These are phyloP conservation scores for Glossosoma conforme DNA, from an alignment of 1,140 invertebrate species.

Conservation along the genomic window DNA sequence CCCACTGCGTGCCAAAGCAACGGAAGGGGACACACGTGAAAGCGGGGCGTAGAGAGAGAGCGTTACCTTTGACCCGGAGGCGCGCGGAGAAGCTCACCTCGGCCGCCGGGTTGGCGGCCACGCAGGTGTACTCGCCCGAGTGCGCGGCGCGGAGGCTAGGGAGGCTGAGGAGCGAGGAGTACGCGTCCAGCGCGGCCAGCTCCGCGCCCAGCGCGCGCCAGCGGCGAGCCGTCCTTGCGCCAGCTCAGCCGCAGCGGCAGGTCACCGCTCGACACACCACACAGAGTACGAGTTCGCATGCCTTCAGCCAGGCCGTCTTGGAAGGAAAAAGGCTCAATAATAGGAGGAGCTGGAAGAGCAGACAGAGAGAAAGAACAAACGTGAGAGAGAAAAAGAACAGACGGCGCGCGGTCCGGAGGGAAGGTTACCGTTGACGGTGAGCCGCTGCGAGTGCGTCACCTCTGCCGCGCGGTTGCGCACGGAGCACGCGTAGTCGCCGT, in stretches of 20 bases:
- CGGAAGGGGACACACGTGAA: constrained; percentile 34
- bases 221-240: constrained; percentile 70
- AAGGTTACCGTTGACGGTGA: constrained; percentile 78
- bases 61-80: constrained; percentile 68
- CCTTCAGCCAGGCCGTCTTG: constrained; percentile 77
- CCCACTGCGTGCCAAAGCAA: constrained; percentile 55
- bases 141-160: constrained; percentile 67
- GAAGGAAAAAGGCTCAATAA: constrained; percentile 79
- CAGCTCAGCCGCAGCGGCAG: constrained; percentile 69
- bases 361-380: constrained; percentile 54
- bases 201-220: constrained; percentile 56
- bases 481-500: constrained; percentile 72
- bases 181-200: constrained; percentile 67
- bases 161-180: constrained; percentile 56
- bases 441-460: constrained; percentile 65
- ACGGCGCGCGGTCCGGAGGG: constrained; percentile 9
- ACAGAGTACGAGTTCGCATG: constrained; percentile 78
- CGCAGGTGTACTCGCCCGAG: constrained; percentile 76
- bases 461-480: constrained; percentile 68
- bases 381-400: constrained; percentile 55
- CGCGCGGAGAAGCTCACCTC: constrained; percentile 74
- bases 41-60: constrained; percentile 35
- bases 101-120: constrained; percentile 72
- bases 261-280: constrained; percentile 77
- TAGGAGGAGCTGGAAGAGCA: constrained; percentile 74